A percentile compares a stretch with the other conserved stretches of the same genome.
Evolutionary conservation across 2,797 vertebrate species (phyloP).

Genomic region (Loris lydekkerianus): DNA sequence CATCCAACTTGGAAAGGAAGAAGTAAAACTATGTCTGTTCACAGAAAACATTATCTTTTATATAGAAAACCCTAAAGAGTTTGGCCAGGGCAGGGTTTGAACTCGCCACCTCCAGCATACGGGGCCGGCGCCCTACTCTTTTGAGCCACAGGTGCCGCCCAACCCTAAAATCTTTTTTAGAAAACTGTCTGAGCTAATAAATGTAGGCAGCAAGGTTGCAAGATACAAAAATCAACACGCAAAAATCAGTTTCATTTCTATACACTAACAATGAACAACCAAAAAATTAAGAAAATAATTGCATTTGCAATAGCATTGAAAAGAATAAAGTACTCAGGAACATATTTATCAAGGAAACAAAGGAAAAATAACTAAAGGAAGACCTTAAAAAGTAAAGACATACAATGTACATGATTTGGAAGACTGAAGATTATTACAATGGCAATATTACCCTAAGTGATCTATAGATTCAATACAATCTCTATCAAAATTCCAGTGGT

Average conservation of each 20-base stretch:
- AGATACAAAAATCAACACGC: neutral
- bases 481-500: neutral
- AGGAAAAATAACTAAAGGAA: conserved; percentile 2
- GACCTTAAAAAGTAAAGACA: neutral
- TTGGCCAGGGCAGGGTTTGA: no score
- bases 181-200: neutral
- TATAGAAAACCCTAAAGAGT: neutral
- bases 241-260: conserved; percentile 4
- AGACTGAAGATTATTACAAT: neutral
- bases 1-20: neutral
- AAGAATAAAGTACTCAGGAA: conserved; percentile 19
- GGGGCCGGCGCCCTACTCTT: no score
- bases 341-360: neutral
- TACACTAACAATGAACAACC: neutral
- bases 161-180: neutral
- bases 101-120: no score
- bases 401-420: neutral
- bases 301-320: neutral
- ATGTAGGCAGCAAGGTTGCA: neutral
- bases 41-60: neutral
- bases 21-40: neutral
- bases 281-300: neutral
- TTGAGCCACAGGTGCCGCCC: no score
- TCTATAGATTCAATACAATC: neutral
- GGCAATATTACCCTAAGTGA: neutral